A percentile compares a stretch with the other conserved stretches of the same genome.
Evolutionary conservation across 2,797 vertebrate genomes (phyloP).

Genomic region (Phalloptychus januarius): DNA sequence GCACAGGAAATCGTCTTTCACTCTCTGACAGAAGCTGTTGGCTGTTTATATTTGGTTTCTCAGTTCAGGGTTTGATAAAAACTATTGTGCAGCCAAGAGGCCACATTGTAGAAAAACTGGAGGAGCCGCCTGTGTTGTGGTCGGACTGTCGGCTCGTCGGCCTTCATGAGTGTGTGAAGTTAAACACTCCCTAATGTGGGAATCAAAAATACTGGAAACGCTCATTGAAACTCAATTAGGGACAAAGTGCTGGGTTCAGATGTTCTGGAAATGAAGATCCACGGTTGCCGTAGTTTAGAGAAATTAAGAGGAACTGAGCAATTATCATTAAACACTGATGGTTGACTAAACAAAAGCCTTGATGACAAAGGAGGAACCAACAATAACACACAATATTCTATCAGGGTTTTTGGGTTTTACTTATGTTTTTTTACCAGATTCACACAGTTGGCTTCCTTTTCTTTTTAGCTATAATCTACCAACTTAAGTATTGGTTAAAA

Average conservation of each 20-base stretch:
- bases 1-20: slow-evolving; percentile 38
- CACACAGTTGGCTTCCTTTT: neutral
- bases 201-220: neutral
- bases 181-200: neutral
- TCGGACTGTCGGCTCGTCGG: neutral
- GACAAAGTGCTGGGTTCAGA: neutral
- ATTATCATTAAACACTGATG: slow-evolving; percentile 18
- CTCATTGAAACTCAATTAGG: neutral
- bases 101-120: neutral
- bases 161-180: neutral
- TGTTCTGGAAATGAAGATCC: slow-evolving; percentile 10
- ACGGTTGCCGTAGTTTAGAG: slow-evolving; percentile 11
- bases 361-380: neutral
- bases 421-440: neutral
- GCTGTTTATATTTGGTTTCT: slow-evolving; percentile 9
- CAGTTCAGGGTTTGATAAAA: slow-evolving; percentile 10
- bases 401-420: neutral
- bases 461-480: neutral
- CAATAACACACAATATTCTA: neutral
- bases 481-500: neutral
- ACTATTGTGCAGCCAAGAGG: neutral
- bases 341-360: slow-evolving; percentile 15
- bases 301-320: slow-evolving; percentile 10
- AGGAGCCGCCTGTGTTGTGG: neutral
- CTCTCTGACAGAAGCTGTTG: slow-evolving; percentile 23